phyloP scores from a whole-genome alignment of 2,113 vertebrate species.

The Sakesphorus luctuosus region DNA sequence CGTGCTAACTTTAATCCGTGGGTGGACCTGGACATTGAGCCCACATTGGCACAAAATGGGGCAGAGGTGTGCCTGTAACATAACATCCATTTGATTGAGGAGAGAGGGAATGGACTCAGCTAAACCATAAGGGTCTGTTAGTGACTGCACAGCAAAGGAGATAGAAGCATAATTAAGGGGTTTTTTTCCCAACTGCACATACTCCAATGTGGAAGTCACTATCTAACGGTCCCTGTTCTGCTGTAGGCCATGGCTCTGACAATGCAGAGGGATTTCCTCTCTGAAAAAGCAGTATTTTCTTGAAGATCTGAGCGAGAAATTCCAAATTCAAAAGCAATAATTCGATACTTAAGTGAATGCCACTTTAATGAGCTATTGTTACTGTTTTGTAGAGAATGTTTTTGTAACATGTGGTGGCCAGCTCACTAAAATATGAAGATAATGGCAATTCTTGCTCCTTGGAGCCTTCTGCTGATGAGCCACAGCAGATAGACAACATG shows the following conservation, averaged over 20 bases:
- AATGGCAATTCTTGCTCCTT: background rate
- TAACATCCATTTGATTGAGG: background rate
- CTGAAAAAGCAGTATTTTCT: background rate
- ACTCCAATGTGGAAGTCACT: background rate
- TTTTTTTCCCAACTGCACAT: background rate
- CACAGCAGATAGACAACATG: background rate
- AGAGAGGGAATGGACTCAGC: background rate
- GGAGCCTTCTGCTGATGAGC: background rate
- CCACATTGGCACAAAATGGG: background rate
- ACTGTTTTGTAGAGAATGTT: background rate
- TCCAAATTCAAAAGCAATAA: slow-evolving; percentile 25
- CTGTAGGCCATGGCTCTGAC: background rate
- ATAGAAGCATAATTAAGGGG: background rate
- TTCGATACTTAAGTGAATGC: background rate
- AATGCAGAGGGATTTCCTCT: background rate
- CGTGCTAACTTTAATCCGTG: fast-evolving
- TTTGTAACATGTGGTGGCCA: background rate
- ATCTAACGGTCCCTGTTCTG: background rate
- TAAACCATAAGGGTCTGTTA: background rate
- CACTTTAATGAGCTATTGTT: background rate
- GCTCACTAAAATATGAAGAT: background rate
- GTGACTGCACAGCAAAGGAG: background rate
- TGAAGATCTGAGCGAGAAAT: background rate
- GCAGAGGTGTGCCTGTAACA: background rate
- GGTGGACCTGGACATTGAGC: background rate